Conservation (phyloP, 1,140 invertebrate genomes). For the Oryctes rhinoceros region DNA sequence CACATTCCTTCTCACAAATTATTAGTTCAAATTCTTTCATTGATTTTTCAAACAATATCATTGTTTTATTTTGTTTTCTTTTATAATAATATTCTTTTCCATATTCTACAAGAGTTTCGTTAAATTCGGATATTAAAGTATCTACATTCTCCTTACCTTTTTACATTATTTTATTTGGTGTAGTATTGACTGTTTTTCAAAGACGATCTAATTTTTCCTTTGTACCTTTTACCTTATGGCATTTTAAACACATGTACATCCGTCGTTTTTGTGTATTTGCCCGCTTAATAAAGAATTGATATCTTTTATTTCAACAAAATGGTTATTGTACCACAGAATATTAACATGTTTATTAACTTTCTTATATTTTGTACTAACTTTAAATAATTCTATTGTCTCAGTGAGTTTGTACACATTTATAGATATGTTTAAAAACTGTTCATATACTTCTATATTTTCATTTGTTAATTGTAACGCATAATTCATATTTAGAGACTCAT, state of each 20-base stretch:
- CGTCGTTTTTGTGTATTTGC: slow-evolving; percentile 15
- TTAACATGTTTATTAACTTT: neutral
- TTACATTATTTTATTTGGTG: neutral
- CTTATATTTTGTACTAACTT: neutral
- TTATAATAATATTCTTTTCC: too few relatives aligned
- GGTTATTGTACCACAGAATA: neutral
- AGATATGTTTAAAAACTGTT: neutral
- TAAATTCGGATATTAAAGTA: too few relatives aligned
- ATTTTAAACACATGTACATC: neutral
- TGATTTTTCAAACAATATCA: neutral
- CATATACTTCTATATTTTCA: neutral
- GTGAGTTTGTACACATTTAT: neutral
- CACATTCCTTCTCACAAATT: too few relatives aligned
- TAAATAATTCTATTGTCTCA: neutral
- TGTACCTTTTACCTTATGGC: neutral
- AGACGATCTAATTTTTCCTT: neutral
- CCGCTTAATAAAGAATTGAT: slow-evolving; percentile 18
- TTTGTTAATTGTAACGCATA: neutral
- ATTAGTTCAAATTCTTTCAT: too few relatives aligned
- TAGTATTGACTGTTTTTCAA: too few relatives aligned
- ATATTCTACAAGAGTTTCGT: too few relatives aligned
- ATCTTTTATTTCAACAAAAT: slow-evolving; percentile 24
- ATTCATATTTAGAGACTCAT: too few relatives aligned
- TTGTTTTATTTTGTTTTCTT: neutral
- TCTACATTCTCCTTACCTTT: neutral